Evolutionary conservation across 2,888 invertebrate species (phyloP), one percentile per base, ranked within the genome.

Genomic region (Augiades crinisus): DNA sequence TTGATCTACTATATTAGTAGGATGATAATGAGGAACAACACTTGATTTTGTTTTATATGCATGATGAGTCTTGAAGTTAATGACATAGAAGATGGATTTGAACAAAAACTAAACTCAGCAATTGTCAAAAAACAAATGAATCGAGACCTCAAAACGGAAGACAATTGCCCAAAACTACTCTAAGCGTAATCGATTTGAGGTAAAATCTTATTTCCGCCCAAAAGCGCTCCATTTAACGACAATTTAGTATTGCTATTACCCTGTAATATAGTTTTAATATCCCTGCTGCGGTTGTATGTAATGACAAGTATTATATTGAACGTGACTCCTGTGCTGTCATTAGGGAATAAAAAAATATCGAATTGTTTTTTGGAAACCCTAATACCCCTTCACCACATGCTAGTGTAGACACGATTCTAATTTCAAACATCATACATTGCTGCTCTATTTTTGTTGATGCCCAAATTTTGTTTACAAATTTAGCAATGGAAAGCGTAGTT

Each of bases 281-380:
- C 72, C 68, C 47, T 16, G 40, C 22, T 60, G 58, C 59, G 63
- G 61, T 61, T 27, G 19, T n/a, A n/a, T 67, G 68, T 81, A 78
- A 82, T 80, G 70, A 75, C 74, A 62, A 72, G 68, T 63, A 78
- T 78, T 78, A 79, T 67, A 62, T 58, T 54, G 63, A 66, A 86
- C 87, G 87, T 88, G 88, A 86, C 87, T 85, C 64, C 83, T 72
- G 85, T 77, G 59, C 72, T 68, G 62, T 78, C 72, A 86, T 87
- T 86, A 84, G 64, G n/a, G n/a, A n/a, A n/a, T n/a, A n/a, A n/a
- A 27, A 51, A 41, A 37, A 47, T 44, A 50, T 38, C 31, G 27
- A 40, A 36, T 17, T 13, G 40, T 41, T 27, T 50, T 46, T 46
- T 43, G 19, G 34, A 43, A 50, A 43, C 49, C 16, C 33, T 41